Conservation (phyloP, 2,113 vertebrate genomes). For the Hemiprocne comata region DNA sequence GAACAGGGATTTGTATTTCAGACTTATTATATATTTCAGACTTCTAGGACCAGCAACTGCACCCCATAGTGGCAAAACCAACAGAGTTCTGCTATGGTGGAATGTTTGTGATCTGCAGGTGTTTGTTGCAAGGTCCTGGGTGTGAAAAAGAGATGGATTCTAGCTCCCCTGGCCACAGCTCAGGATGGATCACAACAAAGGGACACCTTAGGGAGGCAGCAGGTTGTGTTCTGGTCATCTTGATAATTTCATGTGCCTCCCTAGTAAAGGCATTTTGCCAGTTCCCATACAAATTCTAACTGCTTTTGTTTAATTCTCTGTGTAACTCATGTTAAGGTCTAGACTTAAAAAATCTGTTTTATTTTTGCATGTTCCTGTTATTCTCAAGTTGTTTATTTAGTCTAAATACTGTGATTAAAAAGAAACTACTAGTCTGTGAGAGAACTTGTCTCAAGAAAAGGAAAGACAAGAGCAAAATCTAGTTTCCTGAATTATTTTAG, state of each 20-base stretch:
- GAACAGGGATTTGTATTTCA: neutral
- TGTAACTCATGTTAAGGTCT: neutral
- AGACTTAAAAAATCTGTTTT: neutral
- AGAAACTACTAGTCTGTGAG: neutral
- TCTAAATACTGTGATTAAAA: neutral
- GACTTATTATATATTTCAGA: neutral
- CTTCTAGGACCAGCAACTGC: neutral
- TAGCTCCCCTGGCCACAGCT: neutral
- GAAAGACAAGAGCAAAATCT: neutral
- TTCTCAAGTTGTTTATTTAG: constrained; percentile 5
- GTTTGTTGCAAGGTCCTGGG: neutral
- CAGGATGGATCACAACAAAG: neutral
- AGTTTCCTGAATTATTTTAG: neutral
- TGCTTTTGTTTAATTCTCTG: neutral
- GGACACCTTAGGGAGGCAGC: neutral
- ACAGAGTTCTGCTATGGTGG: neutral
- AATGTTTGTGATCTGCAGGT: neutral
- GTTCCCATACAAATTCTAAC: neutral
- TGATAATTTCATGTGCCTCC: neutral
- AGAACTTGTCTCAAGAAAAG: neutral
- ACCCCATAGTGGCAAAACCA: neutral
- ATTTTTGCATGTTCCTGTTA: neutral
- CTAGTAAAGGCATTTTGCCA: neutral
- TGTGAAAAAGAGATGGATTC: neutral
- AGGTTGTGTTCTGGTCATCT: neutral